Evolutionary conservation across 2,113 vertebrate genomes (phyloP).

Genomic region (Mionectes macconnelli): DNA sequence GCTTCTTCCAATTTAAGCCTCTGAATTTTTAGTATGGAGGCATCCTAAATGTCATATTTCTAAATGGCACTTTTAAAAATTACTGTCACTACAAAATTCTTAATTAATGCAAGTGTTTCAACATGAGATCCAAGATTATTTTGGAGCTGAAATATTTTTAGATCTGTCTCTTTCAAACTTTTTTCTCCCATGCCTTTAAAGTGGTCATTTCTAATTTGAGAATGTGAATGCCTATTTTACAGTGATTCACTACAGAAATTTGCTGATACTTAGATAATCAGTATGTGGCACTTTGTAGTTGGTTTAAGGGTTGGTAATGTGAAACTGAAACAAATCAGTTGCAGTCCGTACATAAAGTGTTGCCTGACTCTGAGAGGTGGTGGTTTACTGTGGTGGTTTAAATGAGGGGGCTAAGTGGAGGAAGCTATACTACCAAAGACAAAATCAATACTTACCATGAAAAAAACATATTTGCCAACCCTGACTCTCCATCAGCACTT

Average conservation of each 20-base stretch:
- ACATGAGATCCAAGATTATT: neutral
- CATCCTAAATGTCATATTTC: constrained; percentile 42
- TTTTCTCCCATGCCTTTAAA: neutral
- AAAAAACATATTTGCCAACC: neutral
- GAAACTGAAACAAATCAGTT: neutral
- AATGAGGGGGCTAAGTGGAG: neutral
- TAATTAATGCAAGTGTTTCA: constrained; percentile 45
- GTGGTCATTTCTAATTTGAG: constrained; percentile 41
- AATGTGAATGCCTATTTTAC: neutral
- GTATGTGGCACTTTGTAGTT: neutral
- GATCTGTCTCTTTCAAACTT: neutral
- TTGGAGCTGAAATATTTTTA: constrained; percentile 53
- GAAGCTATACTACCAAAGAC: neutral
- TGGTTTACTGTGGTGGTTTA: neutral
- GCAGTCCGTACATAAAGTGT: neutral
- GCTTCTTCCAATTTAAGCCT: neutral
- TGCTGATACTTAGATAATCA: neutral
- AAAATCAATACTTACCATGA: neutral
- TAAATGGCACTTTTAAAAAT: constrained; percentile 41
- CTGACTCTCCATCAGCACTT: neutral
- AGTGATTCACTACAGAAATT: neutral
- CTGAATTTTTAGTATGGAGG: constrained; percentile 1
- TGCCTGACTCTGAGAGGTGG: neutral
- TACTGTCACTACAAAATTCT: constrained; percentile 48
- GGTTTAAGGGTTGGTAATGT: neutral